phyloP scores from a whole-genome alignment of 92 coral and sea anemone genomes.

The Anthopleura xanthogrammica region DNA sequence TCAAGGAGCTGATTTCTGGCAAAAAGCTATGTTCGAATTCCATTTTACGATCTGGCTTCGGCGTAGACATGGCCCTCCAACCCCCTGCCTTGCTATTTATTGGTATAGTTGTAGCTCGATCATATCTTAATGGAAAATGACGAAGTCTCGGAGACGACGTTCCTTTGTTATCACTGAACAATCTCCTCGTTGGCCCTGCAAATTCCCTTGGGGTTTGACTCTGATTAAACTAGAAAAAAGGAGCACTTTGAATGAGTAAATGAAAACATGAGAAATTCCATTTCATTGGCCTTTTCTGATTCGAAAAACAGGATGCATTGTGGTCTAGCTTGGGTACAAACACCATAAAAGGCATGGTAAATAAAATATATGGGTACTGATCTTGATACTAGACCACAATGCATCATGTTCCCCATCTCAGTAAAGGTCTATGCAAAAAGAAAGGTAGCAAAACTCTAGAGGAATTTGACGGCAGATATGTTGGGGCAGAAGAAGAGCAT shows the following conservation, averaged over 20 bases:
- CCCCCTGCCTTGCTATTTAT: not conserved
- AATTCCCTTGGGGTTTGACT: not conserved
- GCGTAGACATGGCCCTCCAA: not conserved
- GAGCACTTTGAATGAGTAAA: too few species aligned
- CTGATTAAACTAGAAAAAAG: not conserved
- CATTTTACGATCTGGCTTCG: not conserved
- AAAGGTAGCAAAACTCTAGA: too few species aligned
- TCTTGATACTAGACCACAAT: too few species aligned
- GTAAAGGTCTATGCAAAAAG: too few species aligned
- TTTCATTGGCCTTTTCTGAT: too few species aligned
- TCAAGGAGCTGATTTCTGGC: conserved; percentile 2
- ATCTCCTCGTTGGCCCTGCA: not conserved
- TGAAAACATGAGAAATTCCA: not conserved
- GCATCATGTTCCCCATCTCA: not conserved
- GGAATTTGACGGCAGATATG: too few species aligned
- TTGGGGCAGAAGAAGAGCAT: too few species aligned
- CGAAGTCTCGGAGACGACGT: not conserved
- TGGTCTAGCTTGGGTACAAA: too few species aligned
- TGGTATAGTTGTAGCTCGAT: not conserved
- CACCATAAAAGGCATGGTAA: too few species aligned
- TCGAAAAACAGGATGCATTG: too few species aligned
- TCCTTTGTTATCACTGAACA: not conserved
- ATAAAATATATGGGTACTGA: too few species aligned
- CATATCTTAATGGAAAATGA: not conserved
- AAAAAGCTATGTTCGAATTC: not conserved